A percentile compares a stretch with the other conserved stretches of the same genome.
Evolutionary conservation across 2,888 invertebrate genomes (phyloP).

Genomic region (Mythimna vitellina): DNA sequence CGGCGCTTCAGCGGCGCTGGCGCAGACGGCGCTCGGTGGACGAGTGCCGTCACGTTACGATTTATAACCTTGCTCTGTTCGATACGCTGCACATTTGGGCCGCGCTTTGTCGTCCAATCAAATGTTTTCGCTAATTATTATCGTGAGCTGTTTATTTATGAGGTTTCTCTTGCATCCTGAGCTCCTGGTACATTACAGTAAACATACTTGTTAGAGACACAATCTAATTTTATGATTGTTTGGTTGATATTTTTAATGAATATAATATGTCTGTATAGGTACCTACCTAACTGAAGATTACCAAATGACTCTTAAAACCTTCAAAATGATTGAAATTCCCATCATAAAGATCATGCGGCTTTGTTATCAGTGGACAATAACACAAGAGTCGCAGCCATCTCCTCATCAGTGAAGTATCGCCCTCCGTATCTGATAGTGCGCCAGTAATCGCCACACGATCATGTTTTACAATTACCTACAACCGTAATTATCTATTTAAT

Average conservation of each 20-base stretch:
- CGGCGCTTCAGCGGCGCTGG: constrained; percentile 53
- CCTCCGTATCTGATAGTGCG: constrained; percentile 30
- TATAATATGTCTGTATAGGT: neutral
- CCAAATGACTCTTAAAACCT: constrained; percentile 3
- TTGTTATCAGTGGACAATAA: constrained; percentile 12
- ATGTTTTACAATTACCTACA: constrained; percentile 27
- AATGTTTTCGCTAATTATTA: constrained; percentile 48
- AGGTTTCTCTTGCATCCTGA: constrained; percentile 28
- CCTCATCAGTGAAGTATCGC: constrained; percentile 9
- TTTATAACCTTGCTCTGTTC: constrained; percentile 63
- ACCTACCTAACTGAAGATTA: neutral
- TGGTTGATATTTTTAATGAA: no score
- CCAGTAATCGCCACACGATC: constrained; percentile 28
- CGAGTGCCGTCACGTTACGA: constrained; percentile 30
- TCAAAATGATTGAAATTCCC: constrained; percentile 20
- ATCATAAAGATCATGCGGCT: constrained; percentile 25
- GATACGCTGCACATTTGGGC: constrained; percentile 66
- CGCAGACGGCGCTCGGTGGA: neutral
- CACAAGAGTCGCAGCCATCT: constrained; percentile 3
- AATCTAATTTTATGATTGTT: neutral
- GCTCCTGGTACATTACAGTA: neutral
- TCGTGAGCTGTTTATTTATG: constrained; percentile 15
- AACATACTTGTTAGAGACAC: neutral
- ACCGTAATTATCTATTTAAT: constrained; percentile 23
- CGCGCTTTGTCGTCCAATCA: constrained; percentile 42